Base-by-base conservation (phyloP, 2,888 invertebrate species). In the Osedax fenrisi region DNA sequence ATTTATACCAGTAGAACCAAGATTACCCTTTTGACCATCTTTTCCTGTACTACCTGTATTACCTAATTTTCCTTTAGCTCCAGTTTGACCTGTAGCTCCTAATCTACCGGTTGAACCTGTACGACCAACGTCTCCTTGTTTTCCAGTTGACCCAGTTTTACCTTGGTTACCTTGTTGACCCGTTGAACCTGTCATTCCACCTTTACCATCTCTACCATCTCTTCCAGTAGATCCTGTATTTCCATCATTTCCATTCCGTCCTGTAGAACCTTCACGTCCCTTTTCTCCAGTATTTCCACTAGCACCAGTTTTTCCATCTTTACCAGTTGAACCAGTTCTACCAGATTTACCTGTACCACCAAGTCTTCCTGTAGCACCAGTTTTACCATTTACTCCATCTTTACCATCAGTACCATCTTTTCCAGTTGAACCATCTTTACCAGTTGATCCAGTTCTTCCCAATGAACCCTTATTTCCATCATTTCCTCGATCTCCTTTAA, bases 1-100 rank as follows among this genome's bases (percentile, higher is more conserved):
- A 26, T 25, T 1, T 25, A 10, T 13, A 24, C 77, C 77, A 69
- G 64, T 17, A 73, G 22, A 27, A 22, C 77, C 77, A 62, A 21
- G 26, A 25, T 27, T 23, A 24, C 77, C 77, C 26, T 72, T 72
- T 24, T 24, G 2, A 21, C 77, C 77, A 26, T 70, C 59, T 26
- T 26, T 2, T 74, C 75, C 75, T 17, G 73, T 75, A 17, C n/a
- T 17, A 17, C 75, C 75, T 24, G 27, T 27, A 1, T 27, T 59
- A 41, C 77, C 77, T n/a, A 27, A 13, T 13, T 74, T 70, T 68
- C 77, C 77, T 1, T 24, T 68, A 0, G 26, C 68, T 25, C 68
- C 68, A 26, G 68, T 68, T n/a, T 27, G 25, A 26, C 68, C 68
- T 68, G 25, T 25, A 10, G 26, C 13, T n/a, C 68, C 68, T 22